These are phyloP conservation scores for Tetragnatha montana DNA, from an alignment of 2,888 invertebrate species.

Conservation along the genomic window DNA sequence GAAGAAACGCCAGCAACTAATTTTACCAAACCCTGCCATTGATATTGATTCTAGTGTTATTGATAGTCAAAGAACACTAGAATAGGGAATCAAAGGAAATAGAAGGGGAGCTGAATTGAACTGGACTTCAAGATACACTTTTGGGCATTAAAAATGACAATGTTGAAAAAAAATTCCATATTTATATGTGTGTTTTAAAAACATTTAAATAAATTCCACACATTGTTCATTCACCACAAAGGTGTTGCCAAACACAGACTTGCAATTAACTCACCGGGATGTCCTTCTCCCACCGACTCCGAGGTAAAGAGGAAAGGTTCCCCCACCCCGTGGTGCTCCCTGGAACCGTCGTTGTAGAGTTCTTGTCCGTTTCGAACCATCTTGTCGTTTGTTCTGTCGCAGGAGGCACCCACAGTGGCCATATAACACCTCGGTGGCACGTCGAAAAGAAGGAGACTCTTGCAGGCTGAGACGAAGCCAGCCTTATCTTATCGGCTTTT, in stretches of 20 bases:
- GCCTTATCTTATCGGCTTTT: conserved; percentile 49
- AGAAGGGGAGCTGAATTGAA: no score
- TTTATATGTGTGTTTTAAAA: neutral
- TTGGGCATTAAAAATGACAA: no score
- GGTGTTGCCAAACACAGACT: neutral
- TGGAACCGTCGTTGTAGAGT: conserved; percentile 47
- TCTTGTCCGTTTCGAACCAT: conserved; percentile 62
- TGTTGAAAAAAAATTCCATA: no score
- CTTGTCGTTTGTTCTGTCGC: conserved; percentile 32
- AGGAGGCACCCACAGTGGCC: conserved; percentile 25
- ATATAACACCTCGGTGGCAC: conserved; percentile 42
- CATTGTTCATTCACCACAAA: no score
- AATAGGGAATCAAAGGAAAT: no score
- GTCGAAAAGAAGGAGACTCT: conserved; percentile 19
- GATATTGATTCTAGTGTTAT: no score
- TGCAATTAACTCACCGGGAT: conserved; percentile 80
- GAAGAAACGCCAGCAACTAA: no score
- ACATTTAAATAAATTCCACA: neutral
- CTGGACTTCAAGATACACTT: no score
- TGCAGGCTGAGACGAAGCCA: conserved; percentile 35
- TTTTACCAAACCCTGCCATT: no score
- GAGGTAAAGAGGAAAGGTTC: conserved; percentile 96
- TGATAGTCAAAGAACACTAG: no score
- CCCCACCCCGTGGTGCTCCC: conserved; percentile 64
- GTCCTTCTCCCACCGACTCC: conserved; percentile 98